Base-by-base conservation (phyloP, 2,888 invertebrate genomes). In the Tigriopus californicus region DNA sequence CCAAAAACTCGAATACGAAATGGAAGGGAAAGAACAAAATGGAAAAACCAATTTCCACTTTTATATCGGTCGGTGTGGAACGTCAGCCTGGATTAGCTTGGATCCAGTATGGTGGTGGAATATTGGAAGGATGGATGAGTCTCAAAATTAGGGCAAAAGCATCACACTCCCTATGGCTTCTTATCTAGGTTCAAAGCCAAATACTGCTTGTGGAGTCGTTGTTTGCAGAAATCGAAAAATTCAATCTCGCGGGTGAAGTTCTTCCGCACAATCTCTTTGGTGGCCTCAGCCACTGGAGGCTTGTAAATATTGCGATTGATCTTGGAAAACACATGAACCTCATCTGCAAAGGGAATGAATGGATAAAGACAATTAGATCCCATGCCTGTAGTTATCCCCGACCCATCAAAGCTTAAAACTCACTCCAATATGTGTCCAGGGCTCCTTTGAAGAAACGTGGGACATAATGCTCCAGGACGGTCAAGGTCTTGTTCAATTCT, bases 201-300 rank as follows among this genome's bases (percentile, higher is more conserved):
- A 62, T 83, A 77, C 67, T 90, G 89, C 69, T 81, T 77, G 67
- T 89, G 82, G 18, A 90, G 75, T 66, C 89, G 75, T 68, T 89
- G 88, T 65, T 80, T 80, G 70, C 88, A 88, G 70, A 89, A 90
- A 68, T 89, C 83, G 70, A 89, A 90, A 72, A 90, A 88, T 67
- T 90, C 89, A 12, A 89, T 85, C 73, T 90, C 90, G 60, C 83
- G 77, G 0, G 88, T 88, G 69, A 90, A 88, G 72, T 90, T 89
- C 44, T 77, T 79, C 64, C 87, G 76, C 5, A 90, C 85, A 57
- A 89, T 80, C 54, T 87, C 81, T 70, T 88, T 89, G 2, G 89
- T 81, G 65, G 82, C 81, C 67, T 89, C 86, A 53, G 83, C 82
- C 2, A 89, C 87, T 0, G 85, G 83, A 0, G 88, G 88, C 68